Evolutionary conservation across 1,140 invertebrate species (phyloP).

Genomic region (Octopus bimaculoides): DNA sequence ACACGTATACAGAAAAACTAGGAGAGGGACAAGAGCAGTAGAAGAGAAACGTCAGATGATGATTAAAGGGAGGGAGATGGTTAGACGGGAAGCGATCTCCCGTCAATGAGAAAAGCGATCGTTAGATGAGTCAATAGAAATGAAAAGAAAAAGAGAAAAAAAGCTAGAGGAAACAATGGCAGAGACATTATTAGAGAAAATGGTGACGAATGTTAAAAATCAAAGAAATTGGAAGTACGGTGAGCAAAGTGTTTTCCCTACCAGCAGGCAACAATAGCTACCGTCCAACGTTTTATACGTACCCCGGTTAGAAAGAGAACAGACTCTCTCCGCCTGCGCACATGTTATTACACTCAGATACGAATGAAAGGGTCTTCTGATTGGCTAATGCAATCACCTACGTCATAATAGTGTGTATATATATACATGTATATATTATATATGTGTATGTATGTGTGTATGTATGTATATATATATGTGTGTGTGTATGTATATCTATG

Average conservation of each 20-base stretch:
- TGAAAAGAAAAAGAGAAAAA: background rate
- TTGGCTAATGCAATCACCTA: background rate
- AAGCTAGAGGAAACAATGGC: background rate
- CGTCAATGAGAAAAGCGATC: background rate
- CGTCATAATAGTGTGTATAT: background rate
- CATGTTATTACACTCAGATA: background rate
- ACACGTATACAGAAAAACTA: no score
- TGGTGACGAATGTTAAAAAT: background rate
- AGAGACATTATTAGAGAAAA: background rate
- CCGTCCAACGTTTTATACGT: background rate
- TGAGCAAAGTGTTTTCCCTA: background rate
- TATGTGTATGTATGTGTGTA: background rate
- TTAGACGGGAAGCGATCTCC: background rate
- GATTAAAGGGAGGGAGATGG: no score
- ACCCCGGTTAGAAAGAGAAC: conserved; percentile 9
- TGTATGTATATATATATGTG: background rate
- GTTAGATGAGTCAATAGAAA: background rate
- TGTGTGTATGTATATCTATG: background rate
- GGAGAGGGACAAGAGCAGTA: no score
- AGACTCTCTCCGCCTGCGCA: background rate
- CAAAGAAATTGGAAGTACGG: background rate
- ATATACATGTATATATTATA: background rate
- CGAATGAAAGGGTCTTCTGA: background rate
- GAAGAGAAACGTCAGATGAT: no score
- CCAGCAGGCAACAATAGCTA: background rate